These are phyloP conservation scores for Poecile montanus DNA, from an alignment of 2,797 vertebrate genomes.

Conservation along the genomic window DNA sequence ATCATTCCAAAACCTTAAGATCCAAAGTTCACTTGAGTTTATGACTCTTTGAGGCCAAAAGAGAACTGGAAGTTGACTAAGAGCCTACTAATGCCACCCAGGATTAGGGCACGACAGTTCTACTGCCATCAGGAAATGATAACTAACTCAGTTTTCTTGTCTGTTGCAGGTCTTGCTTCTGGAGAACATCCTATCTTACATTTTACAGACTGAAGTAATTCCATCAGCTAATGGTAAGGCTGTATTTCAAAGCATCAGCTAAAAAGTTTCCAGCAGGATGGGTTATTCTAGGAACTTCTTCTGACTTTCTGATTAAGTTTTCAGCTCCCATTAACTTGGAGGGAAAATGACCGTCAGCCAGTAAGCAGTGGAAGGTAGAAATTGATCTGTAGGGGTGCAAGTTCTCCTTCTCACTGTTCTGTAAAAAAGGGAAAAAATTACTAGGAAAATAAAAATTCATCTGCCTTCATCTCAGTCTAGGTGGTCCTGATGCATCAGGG, in stretches of 20 bases:
- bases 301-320: neutral
- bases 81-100: neutral
- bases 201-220: slow-evolving; percentile 75
- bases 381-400: neutral
- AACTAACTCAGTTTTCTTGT: slow-evolving; percentile 1
- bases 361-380: neutral
- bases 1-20: neutral
- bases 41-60: neutral
- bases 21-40: neutral
- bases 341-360: neutral
- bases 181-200: slow-evolving; percentile 76
- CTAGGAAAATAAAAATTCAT: neutral
- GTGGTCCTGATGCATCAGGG: neutral
- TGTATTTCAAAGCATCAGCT: neutral
- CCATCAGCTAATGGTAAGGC: slow-evolving; percentile 74
- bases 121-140: neutral
- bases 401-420: neutral
- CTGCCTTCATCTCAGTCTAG: neutral
- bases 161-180: slow-evolving; percentile 68
- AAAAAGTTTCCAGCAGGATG: neutral
- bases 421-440: neutral
- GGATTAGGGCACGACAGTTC: neutral
- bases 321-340: neutral
- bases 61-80: neutral
- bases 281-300: neutral